Percentiles rank a stretch among this genome's conserved stretches.
phyloP scores from a whole-genome alignment of 2,113 vertebrate species.

The Guaruba guarouba region DNA sequence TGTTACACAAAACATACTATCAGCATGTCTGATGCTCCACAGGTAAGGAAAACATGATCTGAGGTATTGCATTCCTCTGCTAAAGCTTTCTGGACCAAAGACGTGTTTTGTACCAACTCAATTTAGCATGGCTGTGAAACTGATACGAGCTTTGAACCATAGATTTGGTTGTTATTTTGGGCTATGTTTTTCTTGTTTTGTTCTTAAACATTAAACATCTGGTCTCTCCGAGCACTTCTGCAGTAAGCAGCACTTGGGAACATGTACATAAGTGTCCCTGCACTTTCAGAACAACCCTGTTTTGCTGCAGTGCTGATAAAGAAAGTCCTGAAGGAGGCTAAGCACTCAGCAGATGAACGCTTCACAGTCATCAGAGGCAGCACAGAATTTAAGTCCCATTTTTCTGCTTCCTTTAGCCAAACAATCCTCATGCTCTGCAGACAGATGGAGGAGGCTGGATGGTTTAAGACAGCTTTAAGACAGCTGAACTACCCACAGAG shows the following conservation, averaged over 20 bases:
- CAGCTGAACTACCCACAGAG: background rate
- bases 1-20: background rate
- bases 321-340: background rate
- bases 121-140: background rate
- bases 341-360: background rate
- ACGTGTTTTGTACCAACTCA: fast-evolving
- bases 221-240: background rate
- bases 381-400: background rate
- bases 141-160: background rate
- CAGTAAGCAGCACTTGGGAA: background rate
- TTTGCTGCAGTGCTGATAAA: background rate
- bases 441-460: background rate
- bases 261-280: fast-evolving
- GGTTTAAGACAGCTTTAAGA: background rate
- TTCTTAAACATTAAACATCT: background rate
- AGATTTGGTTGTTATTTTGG: background rate
- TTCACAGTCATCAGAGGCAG: background rate
- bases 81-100: background rate
- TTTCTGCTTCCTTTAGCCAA: background rate
- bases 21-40: background rate
- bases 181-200: background rate
- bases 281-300: background rate
- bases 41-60: background rate
- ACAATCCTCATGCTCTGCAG: background rate
- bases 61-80: background rate